Conservation (phyloP, 2,888 invertebrate species). For the Steromphala cineraria region DNA sequence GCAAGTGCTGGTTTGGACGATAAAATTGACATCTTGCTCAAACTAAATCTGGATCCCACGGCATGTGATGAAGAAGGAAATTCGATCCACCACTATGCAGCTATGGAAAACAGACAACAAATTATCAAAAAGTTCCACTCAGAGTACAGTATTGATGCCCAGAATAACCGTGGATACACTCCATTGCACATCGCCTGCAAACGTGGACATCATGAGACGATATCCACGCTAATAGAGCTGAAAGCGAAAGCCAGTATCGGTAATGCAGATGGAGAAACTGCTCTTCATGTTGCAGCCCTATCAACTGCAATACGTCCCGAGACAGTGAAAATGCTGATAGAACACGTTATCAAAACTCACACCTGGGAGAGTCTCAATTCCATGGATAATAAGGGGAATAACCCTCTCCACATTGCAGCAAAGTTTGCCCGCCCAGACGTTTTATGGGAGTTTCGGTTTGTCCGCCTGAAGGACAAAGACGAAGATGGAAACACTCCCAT, state of each 20-base stretch:
- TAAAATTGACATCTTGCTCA: slow-evolving; percentile 61
- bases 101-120: slow-evolving; percentile 56
- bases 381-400: slow-evolving; percentile 66
- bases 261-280: slow-evolving; percentile 64
- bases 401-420: slow-evolving; percentile 71
- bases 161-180: slow-evolving; percentile 68
- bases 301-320: slow-evolving; percentile 43
- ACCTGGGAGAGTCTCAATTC: slow-evolving; percentile 71
- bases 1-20: slow-evolving; percentile 55
- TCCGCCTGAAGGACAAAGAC: slow-evolving; percentile 63
- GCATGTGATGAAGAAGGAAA: slow-evolving; percentile 64
- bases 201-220: slow-evolving; percentile 59
- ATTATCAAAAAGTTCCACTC: slow-evolving; percentile 56
- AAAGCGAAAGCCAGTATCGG: slow-evolving; percentile 67
- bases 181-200: slow-evolving; percentile 71
- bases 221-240: slow-evolving; percentile 50
- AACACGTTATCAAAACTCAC: slow-evolving; percentile 69
- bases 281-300: slow-evolving; percentile 65
- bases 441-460: slow-evolving; percentile 63
- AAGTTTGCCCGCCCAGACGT: slow-evolving; percentile 61
- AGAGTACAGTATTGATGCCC: slow-evolving; percentile 49
- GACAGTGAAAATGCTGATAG: slow-evolving; percentile 52
- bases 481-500: slow-evolving; percentile 61
- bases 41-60: slow-evolving; percentile 55
- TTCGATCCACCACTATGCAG: slow-evolving; percentile 69